These are phyloP conservation scores for Microctonus brassicae DNA, from an alignment of 2,888 invertebrate species.

Conservation along the genomic window DNA sequence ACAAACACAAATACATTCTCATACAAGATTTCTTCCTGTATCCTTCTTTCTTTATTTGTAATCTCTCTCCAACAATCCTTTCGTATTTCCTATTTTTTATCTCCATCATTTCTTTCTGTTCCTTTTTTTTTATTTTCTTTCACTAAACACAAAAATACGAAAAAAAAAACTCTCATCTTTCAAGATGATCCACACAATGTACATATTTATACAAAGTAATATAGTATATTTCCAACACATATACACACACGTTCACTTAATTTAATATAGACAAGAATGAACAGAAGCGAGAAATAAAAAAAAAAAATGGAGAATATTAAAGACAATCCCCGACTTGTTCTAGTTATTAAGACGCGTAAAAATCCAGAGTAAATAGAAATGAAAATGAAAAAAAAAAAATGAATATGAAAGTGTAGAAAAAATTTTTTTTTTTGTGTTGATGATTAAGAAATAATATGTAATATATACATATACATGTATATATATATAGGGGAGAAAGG, in stretches of 20 bases:
- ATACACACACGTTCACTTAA: not conserved
- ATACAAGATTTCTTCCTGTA: conserved; percentile 20
- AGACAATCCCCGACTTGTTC: not conserved
- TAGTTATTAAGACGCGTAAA: conserved; percentile 4
- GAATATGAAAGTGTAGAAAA: conserved; percentile 9
- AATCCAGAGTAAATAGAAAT: conserved; percentile 25
- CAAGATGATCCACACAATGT: not conserved
- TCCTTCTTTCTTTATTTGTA: conserved; percentile 4
- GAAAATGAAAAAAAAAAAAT: not conserved
- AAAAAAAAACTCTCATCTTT: not conserved
- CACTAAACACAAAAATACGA: not conserved
- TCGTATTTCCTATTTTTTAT: not conserved
- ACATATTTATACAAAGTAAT: not conserved
- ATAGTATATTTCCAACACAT: not conserved
- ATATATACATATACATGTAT: too few relatives aligned
- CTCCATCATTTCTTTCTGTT: not conserved
- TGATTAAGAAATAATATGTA: not conserved
- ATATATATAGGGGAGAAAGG: not conserved
- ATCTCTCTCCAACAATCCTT: not conserved
- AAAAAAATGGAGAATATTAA: not conserved
- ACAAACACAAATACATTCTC: conserved; percentile 21
- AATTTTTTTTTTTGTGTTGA: too few relatives aligned
- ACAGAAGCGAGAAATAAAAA: not conserved
- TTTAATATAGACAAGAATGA: not conserved
- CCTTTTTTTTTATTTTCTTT: not conserved